Evolutionary conservation across 2,888 invertebrate genomes (phyloP).

Genomic region (Crossocerus cetratus): DNA sequence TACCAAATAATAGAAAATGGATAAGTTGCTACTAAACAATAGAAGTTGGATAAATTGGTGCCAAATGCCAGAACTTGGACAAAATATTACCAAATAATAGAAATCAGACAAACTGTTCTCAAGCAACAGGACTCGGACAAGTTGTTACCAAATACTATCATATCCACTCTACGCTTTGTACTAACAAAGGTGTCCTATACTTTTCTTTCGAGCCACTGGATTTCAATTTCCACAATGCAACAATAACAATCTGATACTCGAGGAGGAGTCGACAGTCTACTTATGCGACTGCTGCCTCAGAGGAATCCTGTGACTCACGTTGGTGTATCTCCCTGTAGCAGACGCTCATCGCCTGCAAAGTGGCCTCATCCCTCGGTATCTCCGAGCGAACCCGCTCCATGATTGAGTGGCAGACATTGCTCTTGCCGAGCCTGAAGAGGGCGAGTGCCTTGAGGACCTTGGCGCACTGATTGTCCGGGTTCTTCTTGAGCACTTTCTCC

Average conservation of each 20-base stretch:
- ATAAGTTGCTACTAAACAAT: too few species aligned
- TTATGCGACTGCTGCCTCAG: background rate
- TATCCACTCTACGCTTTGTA: too few species aligned
- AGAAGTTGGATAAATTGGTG: too few species aligned
- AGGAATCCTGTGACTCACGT: slow-evolving; percentile 80
- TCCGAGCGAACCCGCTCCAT: slow-evolving; percentile 88
- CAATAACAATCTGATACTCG: background rate
- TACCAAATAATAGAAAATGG: too few species aligned
- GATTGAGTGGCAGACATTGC: slow-evolving; percentile 86
- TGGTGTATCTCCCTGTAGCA: slow-evolving; percentile 95
- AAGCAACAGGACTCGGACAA: too few species aligned
- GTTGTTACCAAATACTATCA: too few species aligned
- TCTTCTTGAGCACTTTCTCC: slow-evolving; percentile 96
- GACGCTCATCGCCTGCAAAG: slow-evolving; percentile 96
- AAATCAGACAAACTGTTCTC: too few species aligned
- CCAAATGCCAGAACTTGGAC: too few species aligned
- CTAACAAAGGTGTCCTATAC: background rate
- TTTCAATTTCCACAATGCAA: background rate
- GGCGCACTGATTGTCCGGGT: slow-evolving; percentile 92
- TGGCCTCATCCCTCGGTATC: slow-evolving; percentile 93
- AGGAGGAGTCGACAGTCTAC: too few species aligned
- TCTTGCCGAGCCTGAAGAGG: slow-evolving; percentile 90
- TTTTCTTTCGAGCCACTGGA: background rate
- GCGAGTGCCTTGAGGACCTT: slow-evolving; percentile 96
- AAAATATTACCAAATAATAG: too few species aligned